Evolutionary conservation across 2,113 vertebrate genomes (phyloP).

Genomic region (Petrocephalus zakoni): DNA sequence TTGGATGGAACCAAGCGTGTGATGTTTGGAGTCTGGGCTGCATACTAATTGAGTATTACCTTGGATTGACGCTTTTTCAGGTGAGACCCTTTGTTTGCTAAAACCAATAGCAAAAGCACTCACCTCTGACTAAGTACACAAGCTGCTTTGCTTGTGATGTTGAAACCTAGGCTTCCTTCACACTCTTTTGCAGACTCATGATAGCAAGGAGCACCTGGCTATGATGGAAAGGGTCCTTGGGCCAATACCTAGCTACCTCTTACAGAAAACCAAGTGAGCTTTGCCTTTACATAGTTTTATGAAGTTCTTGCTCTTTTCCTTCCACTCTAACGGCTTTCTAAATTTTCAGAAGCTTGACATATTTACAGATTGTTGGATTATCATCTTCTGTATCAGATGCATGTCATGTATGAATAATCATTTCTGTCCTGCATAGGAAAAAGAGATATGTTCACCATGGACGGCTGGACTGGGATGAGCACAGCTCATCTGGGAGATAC

Average conservation of each 20-base stretch:
- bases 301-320: not conserved
- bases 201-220: constrained; percentile 87
- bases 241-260: constrained; percentile 76
- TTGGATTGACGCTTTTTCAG: constrained; percentile 83
- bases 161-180: not conserved
- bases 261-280: constrained; percentile 73
- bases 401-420: not conserved
- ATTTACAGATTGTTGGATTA: not conserved
- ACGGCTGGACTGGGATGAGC: constrained; percentile 76
- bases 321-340: not conserved
- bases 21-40: constrained; percentile 96
- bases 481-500: constrained; percentile 69
- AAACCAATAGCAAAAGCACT: not conserved
- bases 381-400: not conserved
- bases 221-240: constrained; percentile 94
- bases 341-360: not conserved
- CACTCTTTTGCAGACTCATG: constrained; percentile 70
- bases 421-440: constrained; percentile 59
- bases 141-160: not conserved
- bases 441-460: constrained; percentile 70
- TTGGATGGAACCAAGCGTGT: constrained; percentile 90
- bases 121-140: not conserved
- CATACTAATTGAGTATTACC: constrained; percentile 88
- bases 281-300: not conserved
- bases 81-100: constrained; percentile 48